A percentile compares a stretch with the other conserved stretches of the same genome.
Conservation (phyloP, 2,888 invertebrate genomes). For the Tethea ocularis region DNA sequence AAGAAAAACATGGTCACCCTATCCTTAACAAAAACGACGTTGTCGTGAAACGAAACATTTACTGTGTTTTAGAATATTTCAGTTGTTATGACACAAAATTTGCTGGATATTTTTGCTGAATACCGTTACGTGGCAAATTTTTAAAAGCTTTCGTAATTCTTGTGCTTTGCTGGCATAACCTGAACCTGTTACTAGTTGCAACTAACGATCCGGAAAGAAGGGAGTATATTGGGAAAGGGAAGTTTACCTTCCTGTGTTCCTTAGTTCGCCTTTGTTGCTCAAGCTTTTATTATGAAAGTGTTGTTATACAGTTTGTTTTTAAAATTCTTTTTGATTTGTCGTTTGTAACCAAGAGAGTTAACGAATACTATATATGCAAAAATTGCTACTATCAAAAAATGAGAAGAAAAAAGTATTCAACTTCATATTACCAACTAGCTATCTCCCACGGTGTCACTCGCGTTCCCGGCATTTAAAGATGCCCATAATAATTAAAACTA, state of each 20-base stretch:
- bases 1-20: slow-evolving; percentile 16
- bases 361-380: no score
- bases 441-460: no score
- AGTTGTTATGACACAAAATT: slow-evolving; percentile 20
- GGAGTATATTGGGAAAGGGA: neutral
- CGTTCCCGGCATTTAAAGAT: neutral
- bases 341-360: no score
- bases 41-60: slow-evolving; percentile 29
- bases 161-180: neutral
- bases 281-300: neutral
- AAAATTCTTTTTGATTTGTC: neutral
- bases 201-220: neutral
- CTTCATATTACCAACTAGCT: no score
- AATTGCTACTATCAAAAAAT: no score
- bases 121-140: slow-evolving; percentile 15
- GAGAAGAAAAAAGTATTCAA: no score
- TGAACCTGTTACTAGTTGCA: neutral
- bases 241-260: neutral
- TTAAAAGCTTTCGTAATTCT: slow-evolving; percentile 15
- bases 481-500: neutral
- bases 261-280: neutral
- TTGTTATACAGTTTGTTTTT: neutral
- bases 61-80: slow-evolving; percentile 36
- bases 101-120: slow-evolving; percentile 26
- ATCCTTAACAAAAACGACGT: slow-evolving; percentile 17